phyloP scores from a whole-genome alignment of 2,797 vertebrate genomes.

The Coranthus polyacanthus region DNA sequence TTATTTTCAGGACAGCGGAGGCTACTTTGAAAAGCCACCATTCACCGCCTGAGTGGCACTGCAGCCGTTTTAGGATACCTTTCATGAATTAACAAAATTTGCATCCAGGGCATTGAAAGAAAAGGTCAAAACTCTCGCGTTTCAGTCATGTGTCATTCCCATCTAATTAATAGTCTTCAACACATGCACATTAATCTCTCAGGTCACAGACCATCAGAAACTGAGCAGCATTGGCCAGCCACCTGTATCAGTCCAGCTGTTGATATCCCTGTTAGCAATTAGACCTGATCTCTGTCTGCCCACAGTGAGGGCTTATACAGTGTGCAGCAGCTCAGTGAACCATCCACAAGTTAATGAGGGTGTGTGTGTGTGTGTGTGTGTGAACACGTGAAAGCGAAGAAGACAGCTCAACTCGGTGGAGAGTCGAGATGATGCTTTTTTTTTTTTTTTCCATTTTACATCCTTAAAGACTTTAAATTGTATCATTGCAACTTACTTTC shows the following conservation, averaged over 20 bases:
- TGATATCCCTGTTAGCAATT: constrained; percentile 74
- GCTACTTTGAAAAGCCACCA: background rate
- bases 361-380: background rate
- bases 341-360: constrained; percentile 61
- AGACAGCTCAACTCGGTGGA: constrained; percentile 17
- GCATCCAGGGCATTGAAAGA: constrained; percentile 5
- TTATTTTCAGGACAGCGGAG: constrained; percentile 13
- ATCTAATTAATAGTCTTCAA: constrained; percentile 14
- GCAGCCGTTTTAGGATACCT: background rate
- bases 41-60: background rate
- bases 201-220: constrained; percentile 32
- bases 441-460: constrained; percentile 3
- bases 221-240: constrained; percentile 46
- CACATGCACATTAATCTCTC: constrained; percentile 24
- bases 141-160: constrained; percentile 10
- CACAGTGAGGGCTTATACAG: constrained; percentile 36
- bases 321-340: constrained; percentile 54
- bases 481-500: constrained; percentile 20
- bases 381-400: constrained; percentile 25
- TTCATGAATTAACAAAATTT: constrained; percentile 13
- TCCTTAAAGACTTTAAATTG: constrained; percentile 29
- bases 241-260: constrained; percentile 65
- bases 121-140: constrained; percentile 9
- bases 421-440: background rate
- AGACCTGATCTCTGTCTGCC: constrained; percentile 50